Percentiles rank a stretch among this genome's conserved stretches.
phyloP scores from a whole-genome alignment of 2,888 invertebrate species.

The Vandiemenella viatica region DNA sequence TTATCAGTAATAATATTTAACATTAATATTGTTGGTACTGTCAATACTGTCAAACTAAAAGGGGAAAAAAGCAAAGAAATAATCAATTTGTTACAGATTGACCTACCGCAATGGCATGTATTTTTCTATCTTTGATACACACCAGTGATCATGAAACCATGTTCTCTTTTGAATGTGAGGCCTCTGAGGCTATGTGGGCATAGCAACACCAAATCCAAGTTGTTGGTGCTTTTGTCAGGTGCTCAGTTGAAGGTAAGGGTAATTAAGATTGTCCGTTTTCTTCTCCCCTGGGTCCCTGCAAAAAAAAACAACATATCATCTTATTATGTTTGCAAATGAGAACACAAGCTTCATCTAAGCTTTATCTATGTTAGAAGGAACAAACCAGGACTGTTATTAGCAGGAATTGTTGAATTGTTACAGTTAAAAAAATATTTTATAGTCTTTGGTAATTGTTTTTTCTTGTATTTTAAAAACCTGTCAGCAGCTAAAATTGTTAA shows the following conservation, averaged over 20 bases:
- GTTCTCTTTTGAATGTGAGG: no score
- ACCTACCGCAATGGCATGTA: conserved; percentile 6
- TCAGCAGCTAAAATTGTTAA: no score
- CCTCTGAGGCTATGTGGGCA: conserved; percentile 2
- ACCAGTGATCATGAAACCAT: no score
- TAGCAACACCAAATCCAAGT: conserved; percentile 45
- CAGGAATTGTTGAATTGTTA: no score
- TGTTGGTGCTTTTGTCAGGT: conserved; percentile 32
- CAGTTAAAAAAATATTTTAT: no score
- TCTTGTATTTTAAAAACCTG: no score
- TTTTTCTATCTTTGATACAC: neutral
- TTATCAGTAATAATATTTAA: neutral
- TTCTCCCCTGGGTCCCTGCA: conserved; percentile 71
- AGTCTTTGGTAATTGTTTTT: no score
- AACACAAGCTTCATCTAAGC: no score
- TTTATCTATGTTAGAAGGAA: no score
- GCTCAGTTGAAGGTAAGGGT: conserved; percentile 51
- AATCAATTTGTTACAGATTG: conserved; percentile 1
- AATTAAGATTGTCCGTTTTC: conserved; percentile 76
- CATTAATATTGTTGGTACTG: neutral
- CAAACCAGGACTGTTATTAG: no score
- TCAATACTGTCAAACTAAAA: conserved; percentile 1
- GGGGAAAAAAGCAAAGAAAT: conserved; percentile 4
- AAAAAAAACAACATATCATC: conserved; percentile 15
- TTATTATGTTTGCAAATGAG: neutral